These are phyloP conservation scores for Antennarius maculatus DNA, from an alignment of 2,797 vertebrate species.

Conservation along the genomic window DNA sequence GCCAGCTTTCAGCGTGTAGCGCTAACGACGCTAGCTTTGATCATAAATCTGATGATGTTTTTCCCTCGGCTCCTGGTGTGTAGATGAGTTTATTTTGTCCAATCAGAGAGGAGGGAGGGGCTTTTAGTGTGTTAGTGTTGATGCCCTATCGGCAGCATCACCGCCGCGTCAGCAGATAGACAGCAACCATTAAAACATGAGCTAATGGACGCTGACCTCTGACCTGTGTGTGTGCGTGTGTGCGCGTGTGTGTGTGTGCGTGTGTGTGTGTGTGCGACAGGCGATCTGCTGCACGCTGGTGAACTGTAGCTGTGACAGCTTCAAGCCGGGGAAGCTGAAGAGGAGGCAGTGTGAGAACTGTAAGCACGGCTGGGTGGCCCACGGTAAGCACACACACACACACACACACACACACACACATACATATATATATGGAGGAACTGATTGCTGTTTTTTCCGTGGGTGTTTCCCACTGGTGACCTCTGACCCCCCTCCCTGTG, in stretches of 20 bases:
- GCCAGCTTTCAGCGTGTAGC: slow-evolving; percentile 51
- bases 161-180: slow-evolving; percentile 50
- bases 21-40: slow-evolving; percentile 71
- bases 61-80: slow-evolving; percentile 31
- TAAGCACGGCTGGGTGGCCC: slow-evolving; percentile 97
- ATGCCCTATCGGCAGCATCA: slow-evolving; percentile 16
- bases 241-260: no score
- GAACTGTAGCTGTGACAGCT: slow-evolving; percentile 94
- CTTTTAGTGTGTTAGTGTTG: neutral
- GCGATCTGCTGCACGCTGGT: slow-evolving; percentile 93
- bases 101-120: neutral
- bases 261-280: slow-evolving; percentile 64
- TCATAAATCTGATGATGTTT: slow-evolving; percentile 64
- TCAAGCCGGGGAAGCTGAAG: slow-evolving; percentile 94
- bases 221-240: slow-evolving; percentile 7
- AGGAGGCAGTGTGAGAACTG: slow-evolving; percentile 94
- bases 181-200: slow-evolving; percentile 13
- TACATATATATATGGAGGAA: neutral
- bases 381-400: slow-evolving; percentile 82
- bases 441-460: neutral
- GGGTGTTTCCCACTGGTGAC: no score
- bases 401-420: no score
- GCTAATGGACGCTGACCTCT: slow-evolving; percentile 15
- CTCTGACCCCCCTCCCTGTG: neutral
- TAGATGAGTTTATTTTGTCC: slow-evolving; percentile 31